Evolutionary conservation across 1,140 invertebrate species (phyloP).

Genomic region (Tetranychus cinnabarinus): DNA sequence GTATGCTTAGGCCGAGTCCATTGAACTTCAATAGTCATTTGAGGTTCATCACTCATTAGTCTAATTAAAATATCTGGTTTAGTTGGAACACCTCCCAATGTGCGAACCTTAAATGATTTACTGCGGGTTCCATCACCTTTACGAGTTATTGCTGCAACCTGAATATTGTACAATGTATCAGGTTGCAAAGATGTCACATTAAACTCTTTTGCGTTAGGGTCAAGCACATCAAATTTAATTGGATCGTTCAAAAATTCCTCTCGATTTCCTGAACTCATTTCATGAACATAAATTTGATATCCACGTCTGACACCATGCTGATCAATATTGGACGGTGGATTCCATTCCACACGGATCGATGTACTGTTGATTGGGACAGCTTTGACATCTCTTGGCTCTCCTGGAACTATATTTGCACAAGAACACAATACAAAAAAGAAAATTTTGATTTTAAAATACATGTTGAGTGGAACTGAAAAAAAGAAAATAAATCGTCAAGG

Average conservation of each 20-base stretch:
- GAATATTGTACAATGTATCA: constrained; percentile 59
- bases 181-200: constrained; percentile 72
- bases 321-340: constrained; percentile 62
- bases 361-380: constrained; percentile 71
- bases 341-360: constrained; percentile 70
- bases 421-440: no score
- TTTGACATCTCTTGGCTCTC: constrained; percentile 72
- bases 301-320: constrained; percentile 87
- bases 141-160: constrained; percentile 67
- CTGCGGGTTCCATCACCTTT: constrained; percentile 83
- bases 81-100: constrained; percentile 75
- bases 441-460: no score
- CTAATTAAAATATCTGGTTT: constrained; percentile 57
- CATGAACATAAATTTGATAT: constrained; percentile 85
- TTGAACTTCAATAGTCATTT: constrained; percentile 60
- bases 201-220: constrained; percentile 44
- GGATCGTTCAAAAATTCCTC: constrained; percentile 24
- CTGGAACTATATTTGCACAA: constrained; percentile 47
- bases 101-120: constrained; percentile 49
- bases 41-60: constrained; percentile 52
- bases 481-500: background rate
- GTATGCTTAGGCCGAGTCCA: constrained; percentile 67
- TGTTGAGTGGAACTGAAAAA: background rate
- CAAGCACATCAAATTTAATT: constrained; percentile 42
- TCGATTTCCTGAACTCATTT: constrained; percentile 55